Conservation (phyloP, 1,140 invertebrate genomes). For the Trichoplusia ni region DNA sequence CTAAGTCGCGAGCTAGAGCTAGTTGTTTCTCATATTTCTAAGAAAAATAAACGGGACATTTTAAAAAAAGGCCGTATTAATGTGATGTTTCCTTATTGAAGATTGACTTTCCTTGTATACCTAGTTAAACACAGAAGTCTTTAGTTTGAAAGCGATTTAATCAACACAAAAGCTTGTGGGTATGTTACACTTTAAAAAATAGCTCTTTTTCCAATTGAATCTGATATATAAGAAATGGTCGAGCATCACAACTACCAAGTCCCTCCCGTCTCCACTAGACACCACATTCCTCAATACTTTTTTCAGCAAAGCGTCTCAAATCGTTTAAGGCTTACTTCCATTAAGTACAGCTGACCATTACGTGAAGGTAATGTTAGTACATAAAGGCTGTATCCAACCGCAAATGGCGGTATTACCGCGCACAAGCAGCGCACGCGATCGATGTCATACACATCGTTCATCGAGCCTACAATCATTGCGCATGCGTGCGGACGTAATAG, state of each 20-base stretch:
- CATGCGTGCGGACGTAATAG: not conserved
- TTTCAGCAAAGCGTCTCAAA: conserved; percentile 37
- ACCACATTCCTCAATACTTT: conserved; percentile 7
- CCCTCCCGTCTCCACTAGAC: not conserved
- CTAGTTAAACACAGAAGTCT: too few species aligned
- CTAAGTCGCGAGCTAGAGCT: too few species aligned
- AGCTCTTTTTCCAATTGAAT: too few species aligned
- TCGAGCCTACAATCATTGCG: conserved; percentile 8
- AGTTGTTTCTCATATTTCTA: too few species aligned
- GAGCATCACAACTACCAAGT: not conserved
- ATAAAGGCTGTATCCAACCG: conserved; percentile 48
- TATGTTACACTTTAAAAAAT: too few species aligned
- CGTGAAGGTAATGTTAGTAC: conserved; percentile 32
- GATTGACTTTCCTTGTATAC: too few species aligned
- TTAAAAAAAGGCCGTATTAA: too few species aligned
- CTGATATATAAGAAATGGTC: too few species aligned
- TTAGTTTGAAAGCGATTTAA: too few species aligned
- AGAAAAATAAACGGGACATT: too few species aligned
- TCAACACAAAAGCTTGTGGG: too few species aligned
- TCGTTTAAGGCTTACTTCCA: conserved; percentile 34
- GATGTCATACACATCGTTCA: conserved; percentile 16
- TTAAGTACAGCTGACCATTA: conserved; percentile 34
- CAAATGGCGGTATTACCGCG: conserved; percentile 57
- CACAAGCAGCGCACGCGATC: conserved; percentile 54
- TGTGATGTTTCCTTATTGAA: too few species aligned